Conservation (phyloP, 2,888 invertebrate species). For the Clusia tigrina region DNA sequence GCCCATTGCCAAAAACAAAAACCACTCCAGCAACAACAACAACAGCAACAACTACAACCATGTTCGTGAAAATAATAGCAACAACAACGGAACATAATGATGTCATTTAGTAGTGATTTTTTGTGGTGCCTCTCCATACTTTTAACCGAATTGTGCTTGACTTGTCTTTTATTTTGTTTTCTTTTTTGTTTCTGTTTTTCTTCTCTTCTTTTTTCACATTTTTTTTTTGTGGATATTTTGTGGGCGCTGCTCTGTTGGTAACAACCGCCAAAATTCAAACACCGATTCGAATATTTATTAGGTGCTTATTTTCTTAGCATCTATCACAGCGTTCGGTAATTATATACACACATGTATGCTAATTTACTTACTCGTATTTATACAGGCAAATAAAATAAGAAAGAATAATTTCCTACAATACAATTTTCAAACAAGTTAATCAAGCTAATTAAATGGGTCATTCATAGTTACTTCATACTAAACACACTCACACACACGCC, state of each 20-base stretch:
- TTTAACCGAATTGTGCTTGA: not conserved
- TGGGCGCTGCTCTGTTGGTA: conserved; percentile 7
- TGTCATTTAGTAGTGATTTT: conserved; percentile 26
- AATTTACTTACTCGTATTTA: no score
- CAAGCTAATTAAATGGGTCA: conserved; percentile 46
- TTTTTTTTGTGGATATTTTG: not conserved
- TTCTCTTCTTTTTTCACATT: not conserved
- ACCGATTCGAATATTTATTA: conserved; percentile 3
- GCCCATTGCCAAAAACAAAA: no score
- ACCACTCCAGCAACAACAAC: no score
- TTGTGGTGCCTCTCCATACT: not conserved
- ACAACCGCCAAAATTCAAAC: not conserved
- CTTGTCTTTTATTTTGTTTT: not conserved
- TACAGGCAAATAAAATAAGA: conserved; percentile 3
- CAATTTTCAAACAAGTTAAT: conserved; percentile 40
- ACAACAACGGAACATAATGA: conserved; percentile 22
- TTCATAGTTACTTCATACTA: conserved; percentile 24
- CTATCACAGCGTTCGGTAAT: no score
- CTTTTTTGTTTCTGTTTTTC: not conserved
- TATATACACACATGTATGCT: no score
- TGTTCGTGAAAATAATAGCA: no score
- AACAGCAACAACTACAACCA: no score
- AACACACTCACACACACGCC: conserved; percentile 2
- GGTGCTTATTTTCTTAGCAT: no score
- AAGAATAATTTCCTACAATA: not conserved